These are phyloP conservation scores for Spea bombifrons DNA, from an alignment of 2,113 vertebrate genomes.

Conservation along the genomic window DNA sequence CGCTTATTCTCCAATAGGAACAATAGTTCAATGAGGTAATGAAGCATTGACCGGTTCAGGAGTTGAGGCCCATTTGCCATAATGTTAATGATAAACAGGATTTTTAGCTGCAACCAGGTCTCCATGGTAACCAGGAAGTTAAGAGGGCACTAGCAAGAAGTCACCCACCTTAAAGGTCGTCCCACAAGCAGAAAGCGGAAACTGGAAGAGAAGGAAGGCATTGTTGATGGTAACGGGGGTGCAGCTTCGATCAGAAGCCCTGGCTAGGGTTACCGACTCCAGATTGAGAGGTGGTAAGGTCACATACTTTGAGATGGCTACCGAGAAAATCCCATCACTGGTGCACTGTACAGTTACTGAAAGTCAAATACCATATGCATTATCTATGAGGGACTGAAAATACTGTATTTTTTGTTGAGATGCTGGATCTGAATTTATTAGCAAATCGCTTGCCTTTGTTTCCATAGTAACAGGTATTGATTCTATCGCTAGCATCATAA, in stretches of 20 bases:
- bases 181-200: slow-evolving; percentile 26
- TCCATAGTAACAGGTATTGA: slow-evolving; percentile 35
- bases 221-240: neutral
- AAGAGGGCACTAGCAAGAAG: neutral
- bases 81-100: too few relatives aligned
- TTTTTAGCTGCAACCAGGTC: too few relatives aligned
- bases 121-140: too few relatives aligned
- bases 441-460: slow-evolving; percentile 12
- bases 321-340: slow-evolving; percentile 27
- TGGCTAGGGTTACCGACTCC: neutral
- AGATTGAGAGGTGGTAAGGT: neutral
- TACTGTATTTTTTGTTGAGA: too few relatives aligned
- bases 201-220: slow-evolving; percentile 26
- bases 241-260: neutral
- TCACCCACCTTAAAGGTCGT: slow-evolving; percentile 22
- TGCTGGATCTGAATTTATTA: neutral
- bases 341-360: slow-evolving; percentile 36
- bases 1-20: too few relatives aligned
- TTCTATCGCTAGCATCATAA: slow-evolving; percentile 41
- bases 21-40: too few relatives aligned
- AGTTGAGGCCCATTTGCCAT: too few relatives aligned
- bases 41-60: too few relatives aligned
- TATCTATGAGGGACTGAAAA: too few relatives aligned
- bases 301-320: slow-evolving; percentile 24
- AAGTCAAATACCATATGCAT: neutral